Base-by-base conservation (phyloP, 2,888 invertebrate species). In the Ochropacha duplaris region DNA sequence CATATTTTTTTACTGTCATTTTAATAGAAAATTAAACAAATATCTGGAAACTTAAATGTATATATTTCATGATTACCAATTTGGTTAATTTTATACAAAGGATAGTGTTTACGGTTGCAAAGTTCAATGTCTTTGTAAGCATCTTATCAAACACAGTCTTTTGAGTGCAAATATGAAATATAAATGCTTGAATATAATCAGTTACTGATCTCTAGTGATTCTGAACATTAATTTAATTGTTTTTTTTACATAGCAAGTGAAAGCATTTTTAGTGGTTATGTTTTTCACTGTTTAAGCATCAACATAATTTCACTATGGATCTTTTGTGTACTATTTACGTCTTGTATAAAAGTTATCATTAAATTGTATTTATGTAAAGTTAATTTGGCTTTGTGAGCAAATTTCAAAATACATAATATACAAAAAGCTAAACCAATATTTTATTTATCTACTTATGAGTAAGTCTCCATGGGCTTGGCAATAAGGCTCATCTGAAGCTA, bases 281-380 rank as follows among this genome's bases (percentile, higher is more conserved):
- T 68, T 79, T 83, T 83, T 79, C 83, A 83, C 80, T 79, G 74
- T 73, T 71, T 78, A 74, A 78, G 77, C 81, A 74, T 78, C 76
- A 78, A 78, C 78, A 83, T 87, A 76, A 83, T 83, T 90, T 88
- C 77, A 84, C 82, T 79, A 74, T 80, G 81, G 82, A 88, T 87
- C 86, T 88, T 88, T 86, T 88, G 79, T 90, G 88, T 89, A 88
- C 83, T 84, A 83, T 88, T 85, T 87, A 88, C 76, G 76, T 87
- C 87, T 89, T 92, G 91, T 92, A 92, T 90, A 90, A 91, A 90
- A 83, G 84, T 89, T 90, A 86, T 88, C 85, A 87, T 83, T 87
- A 81, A 88, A 91, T 87, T 91, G 90, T 92, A 92, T 92, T 92
- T 92, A 92, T 92, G 90, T 92, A 89, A 87, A 90, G 89, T 92